Percentiles rank a stretch among this genome's conserved stretches.
Conservation (phyloP, 2,888 invertebrate species). For the Drosophila anomelani region DNA sequence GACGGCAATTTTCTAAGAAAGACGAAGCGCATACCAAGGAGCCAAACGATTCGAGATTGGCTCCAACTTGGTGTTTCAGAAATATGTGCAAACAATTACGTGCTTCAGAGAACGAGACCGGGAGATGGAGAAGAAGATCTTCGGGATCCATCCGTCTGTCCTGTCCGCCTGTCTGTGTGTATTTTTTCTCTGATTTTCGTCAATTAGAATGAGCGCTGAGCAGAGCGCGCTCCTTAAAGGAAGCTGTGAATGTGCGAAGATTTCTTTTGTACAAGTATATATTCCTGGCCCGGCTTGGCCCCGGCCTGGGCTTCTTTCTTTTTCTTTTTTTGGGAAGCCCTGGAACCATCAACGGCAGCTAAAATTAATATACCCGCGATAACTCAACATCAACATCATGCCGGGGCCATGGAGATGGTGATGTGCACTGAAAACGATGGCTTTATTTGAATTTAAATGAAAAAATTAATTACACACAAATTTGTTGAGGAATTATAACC, state of each 20-base stretch:
- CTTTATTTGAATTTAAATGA: not conserved
- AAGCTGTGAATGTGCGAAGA: conserved; percentile 77
- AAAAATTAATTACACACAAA: not conserved
- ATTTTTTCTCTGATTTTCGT: conserved; percentile 66
- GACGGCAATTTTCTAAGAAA: conserved; percentile 78
- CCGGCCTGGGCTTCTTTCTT: conserved; percentile 13
- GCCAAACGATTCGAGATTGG: conserved; percentile 59
- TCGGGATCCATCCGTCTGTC: conserved; percentile 21
- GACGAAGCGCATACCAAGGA: conserved; percentile 72
- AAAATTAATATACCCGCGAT: conserved; percentile 78
- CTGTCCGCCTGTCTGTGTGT: conserved; percentile 43
- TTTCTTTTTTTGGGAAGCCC: conserved; percentile 58
- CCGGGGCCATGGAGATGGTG: conserved; percentile 34
- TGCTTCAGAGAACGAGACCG: conserved; percentile 46
- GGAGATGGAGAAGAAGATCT: conserved; percentile 20
- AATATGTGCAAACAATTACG: conserved; percentile 80
- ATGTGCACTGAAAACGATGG: not conserved
- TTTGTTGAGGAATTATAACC: too few relatives aligned
- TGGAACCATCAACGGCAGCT: conserved; percentile 76
- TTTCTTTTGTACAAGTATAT: conserved; percentile 53
- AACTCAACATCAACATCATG: conserved; percentile 71
- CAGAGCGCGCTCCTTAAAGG: conserved; percentile 47
- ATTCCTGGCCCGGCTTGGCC: conserved; percentile 17
- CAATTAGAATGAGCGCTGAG: conserved; percentile 68
- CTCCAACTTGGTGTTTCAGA: conserved; percentile 74